phyloP scores from a whole-genome alignment of 2,113 vertebrate genomes.

The Neolamprologus tretocephalus region DNA sequence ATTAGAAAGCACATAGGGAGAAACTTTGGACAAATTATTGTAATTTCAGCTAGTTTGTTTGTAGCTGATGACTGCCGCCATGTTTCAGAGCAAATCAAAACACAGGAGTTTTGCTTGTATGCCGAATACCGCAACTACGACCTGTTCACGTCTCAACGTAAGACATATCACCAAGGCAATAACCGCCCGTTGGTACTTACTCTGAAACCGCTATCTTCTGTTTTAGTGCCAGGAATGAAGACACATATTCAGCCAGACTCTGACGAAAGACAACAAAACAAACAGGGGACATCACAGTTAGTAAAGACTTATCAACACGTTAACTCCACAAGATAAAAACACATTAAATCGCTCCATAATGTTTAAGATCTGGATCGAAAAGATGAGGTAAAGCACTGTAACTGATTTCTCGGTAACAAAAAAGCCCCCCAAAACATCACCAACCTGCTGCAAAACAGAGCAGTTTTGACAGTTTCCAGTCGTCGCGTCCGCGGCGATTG shows the following conservation, averaged over 20 bases:
- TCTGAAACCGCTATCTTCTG: constrained; percentile 88
- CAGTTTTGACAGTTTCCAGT: constrained; percentile 80
- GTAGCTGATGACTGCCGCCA: background rate
- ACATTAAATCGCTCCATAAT: background rate
- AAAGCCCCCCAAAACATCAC: background rate
- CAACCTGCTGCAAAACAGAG: constrained; percentile 80
- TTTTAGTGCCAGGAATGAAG: constrained; percentile 87
- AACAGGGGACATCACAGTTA: background rate
- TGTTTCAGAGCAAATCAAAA: background rate
- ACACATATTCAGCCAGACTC: constrained; percentile 89
- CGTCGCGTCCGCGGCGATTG: constrained; percentile 70
- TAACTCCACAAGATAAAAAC: background rate
- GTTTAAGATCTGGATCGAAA: background rate
- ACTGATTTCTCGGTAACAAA: background rate
- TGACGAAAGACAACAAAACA: constrained; percentile 44
- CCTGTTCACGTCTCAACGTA: background rate
- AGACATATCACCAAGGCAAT: background rate
- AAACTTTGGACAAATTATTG: background rate
- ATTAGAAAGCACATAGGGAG: background rate
- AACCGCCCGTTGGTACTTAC: constrained; percentile 72
- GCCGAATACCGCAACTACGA: background rate
- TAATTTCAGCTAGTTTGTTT: background rate
- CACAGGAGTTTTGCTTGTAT: background rate
- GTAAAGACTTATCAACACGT: background rate
- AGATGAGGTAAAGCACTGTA: background rate